Conservation (phyloP, 2,888 invertebrate species). For the Plagodis dolabraria region DNA sequence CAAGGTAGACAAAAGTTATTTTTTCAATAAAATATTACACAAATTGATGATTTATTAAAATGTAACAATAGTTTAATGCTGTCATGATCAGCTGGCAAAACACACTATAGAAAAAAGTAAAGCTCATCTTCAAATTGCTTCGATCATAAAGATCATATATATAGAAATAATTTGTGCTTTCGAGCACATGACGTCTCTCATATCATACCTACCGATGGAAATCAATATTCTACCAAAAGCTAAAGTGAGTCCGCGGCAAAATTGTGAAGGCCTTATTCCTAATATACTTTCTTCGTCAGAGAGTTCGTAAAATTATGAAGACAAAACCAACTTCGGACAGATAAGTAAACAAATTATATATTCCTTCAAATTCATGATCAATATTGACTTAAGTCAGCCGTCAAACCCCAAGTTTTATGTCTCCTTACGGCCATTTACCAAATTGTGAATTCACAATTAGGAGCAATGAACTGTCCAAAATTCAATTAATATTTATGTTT, state of each 20-base stretch:
- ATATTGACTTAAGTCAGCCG: conserved; percentile 44
- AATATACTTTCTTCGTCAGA: not conserved
- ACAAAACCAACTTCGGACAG: conserved; percentile 22
- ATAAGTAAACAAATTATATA: conserved; percentile 29
- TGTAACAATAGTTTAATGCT: too few species aligned
- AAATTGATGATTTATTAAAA: too few species aligned
- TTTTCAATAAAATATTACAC: too few species aligned
- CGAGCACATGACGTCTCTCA: too few species aligned
- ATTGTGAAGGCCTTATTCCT: not conserved
- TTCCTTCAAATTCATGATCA: conserved; percentile 44
- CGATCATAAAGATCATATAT: too few species aligned
- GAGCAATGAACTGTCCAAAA: conserved; percentile 27
- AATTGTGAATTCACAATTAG: conserved; percentile 48
- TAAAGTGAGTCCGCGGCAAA: too few species aligned
- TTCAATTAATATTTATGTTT: conserved; percentile 33
- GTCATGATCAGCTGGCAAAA: too few species aligned
- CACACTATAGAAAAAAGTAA: too few species aligned
- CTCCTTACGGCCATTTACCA: conserved; percentile 45
- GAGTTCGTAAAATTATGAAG: conserved; percentile 7
- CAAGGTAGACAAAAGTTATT: not conserved
- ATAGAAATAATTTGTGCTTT: too few species aligned
- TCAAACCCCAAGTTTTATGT: conserved; percentile 47
- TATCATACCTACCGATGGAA: too few species aligned
- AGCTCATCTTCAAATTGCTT: too few species aligned
- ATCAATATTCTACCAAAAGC: too few species aligned